These are phyloP conservation scores for Dynastes tityus DNA, from an alignment of 2,888 invertebrate genomes.

Conservation along the genomic window DNA sequence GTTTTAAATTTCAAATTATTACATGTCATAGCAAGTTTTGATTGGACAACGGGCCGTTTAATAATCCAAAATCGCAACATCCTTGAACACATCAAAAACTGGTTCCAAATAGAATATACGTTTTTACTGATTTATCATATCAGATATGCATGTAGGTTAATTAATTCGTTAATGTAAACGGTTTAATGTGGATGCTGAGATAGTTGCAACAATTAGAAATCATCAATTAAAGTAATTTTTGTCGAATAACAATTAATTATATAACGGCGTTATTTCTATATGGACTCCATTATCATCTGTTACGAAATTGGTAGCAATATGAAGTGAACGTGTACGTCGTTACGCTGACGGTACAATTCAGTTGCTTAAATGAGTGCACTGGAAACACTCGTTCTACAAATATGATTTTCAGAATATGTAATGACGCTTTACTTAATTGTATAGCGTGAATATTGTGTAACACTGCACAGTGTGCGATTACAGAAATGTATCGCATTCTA, in stretches of 20 bases:
- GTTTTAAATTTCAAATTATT: too few relatives aligned
- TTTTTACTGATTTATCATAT: conserved; percentile 2
- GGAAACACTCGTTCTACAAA: conserved; percentile 12
- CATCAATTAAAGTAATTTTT: conserved; percentile 10
- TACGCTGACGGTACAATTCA: not conserved
- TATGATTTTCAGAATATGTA: conserved; percentile 34
- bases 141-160: not conserved
- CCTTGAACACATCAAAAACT: not conserved
- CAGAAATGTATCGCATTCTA: not conserved
- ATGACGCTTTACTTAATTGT: conserved; percentile 26
- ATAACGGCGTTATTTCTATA: not conserved
- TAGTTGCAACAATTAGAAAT: conserved; percentile 13
- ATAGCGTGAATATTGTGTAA: conserved; percentile 26
- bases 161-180: not conserved
- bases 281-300: conserved; percentile 11
- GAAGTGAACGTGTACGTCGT: conserved; percentile 22
- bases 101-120: not conserved
- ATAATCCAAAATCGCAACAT: too few relatives aligned
- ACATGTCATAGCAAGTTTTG: too few relatives aligned
- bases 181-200: not conserved
- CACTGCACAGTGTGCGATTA: not conserved
- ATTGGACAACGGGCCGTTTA: too few relatives aligned
- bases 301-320: conserved; percentile 25
- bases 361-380: conserved; percentile 1
- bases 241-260: conserved; percentile 11